A percentile compares a stretch with the other conserved stretches of the same genome.
Evolutionary conservation across 23 tunicate species (phyloP).

Genomic region (Botrylloides violaceus): DNA sequence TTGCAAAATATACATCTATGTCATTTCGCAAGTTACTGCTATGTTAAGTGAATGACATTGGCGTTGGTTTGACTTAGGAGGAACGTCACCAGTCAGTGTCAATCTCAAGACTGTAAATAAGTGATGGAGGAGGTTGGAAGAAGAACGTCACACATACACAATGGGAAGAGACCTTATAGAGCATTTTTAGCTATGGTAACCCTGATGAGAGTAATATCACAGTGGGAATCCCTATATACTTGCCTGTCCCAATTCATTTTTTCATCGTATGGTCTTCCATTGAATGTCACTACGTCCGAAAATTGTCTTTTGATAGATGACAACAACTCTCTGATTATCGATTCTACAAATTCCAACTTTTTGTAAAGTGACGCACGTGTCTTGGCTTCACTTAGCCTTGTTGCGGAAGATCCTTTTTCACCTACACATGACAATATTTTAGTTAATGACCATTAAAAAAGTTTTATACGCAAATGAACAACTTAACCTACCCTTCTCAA

Average conservation of each 20-base stretch:
- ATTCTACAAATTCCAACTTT: slow-evolving; percentile 40
- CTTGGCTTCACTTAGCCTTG: slow-evolving; percentile 60
- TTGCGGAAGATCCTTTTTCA: slow-evolving; percentile 48
- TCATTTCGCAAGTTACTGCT: too few relatives aligned
- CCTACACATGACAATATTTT: not conserved
- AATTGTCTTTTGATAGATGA: slow-evolving; percentile 28
- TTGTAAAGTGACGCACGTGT: slow-evolving; percentile 38
- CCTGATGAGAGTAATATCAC: too few relatives aligned
- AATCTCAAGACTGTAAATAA: too few relatives aligned
- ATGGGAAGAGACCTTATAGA: too few relatives aligned
- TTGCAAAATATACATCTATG: too few relatives aligned
- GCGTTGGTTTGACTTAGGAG: too few relatives aligned
- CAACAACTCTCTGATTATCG: slow-evolving; percentile 20
- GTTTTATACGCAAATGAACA: not conserved
- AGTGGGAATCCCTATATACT: not conserved
- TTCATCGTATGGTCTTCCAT: slow-evolving; percentile 67
- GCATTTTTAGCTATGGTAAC: too few relatives aligned
- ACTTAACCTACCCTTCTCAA: slow-evolving; percentile 50
- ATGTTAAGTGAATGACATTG: too few relatives aligned
- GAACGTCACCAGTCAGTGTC: too few relatives aligned
- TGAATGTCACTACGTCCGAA: slow-evolving; percentile 43
- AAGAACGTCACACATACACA: too few relatives aligned
- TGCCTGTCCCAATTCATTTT: slow-evolving; percentile 83
- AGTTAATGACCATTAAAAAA: not conserved
- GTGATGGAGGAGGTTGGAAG: too few relatives aligned